Conservation (phyloP, 2,888 invertebrate genomes). For the Meghimatium bilineatum region DNA sequence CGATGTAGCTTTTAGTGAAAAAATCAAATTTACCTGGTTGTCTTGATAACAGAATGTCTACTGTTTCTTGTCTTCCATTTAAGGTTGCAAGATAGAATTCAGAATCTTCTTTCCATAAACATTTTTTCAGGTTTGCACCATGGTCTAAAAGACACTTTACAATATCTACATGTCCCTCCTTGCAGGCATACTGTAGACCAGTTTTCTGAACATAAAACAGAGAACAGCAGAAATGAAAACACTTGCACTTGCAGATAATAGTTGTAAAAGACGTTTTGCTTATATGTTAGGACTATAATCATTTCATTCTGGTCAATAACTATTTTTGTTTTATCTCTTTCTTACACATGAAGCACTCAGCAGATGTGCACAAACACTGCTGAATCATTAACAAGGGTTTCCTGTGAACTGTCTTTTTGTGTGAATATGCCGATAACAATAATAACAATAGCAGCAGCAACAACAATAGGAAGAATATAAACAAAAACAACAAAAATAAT, state of each 20-base stretch:
- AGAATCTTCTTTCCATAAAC: constrained; percentile 39
- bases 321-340: too few species aligned
- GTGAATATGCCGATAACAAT: too few species aligned
- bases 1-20: neutral
- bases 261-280: too few species aligned
- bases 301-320: too few species aligned
- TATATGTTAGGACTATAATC: too few species aligned
- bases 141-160: constrained; percentile 11
- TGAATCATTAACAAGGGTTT: too few species aligned
- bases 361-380: too few species aligned
- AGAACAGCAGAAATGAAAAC: neutral
- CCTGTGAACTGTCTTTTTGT: too few species aligned
- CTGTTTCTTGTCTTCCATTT: constrained; percentile 25
- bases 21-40: constrained; percentile 21
- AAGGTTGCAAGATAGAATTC: constrained; percentile 42
- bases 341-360: too few species aligned
- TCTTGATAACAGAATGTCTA: neutral
- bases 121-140: constrained; percentile 24
- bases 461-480: too few species aligned
- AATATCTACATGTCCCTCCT: constrained; percentile 29
- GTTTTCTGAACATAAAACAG: constrained; percentile 31
- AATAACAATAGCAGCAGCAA: too few species aligned
- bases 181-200: constrained; percentile 31
- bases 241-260: neutral
- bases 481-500: too few species aligned